Evolutionary conservation across 1,140 invertebrate species (phyloP).

Genomic region (Papilio polyxenes): DNA sequence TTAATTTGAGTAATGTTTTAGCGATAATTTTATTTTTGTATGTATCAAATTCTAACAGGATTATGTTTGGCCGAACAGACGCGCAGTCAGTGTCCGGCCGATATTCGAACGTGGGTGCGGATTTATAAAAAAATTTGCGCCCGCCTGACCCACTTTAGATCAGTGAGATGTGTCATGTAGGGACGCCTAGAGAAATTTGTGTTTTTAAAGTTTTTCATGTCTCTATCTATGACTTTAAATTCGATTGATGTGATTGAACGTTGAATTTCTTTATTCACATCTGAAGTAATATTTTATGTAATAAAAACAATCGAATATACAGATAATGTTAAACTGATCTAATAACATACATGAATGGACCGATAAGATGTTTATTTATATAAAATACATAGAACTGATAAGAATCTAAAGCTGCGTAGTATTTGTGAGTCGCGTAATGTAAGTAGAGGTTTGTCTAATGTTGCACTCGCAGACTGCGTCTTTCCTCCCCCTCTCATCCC

Average conservation of each 20-base stretch:
- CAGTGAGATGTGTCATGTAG: not conserved
- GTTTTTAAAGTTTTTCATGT: not conserved
- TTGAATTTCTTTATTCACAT: no score
- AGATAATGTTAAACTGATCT: not conserved
- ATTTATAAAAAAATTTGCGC: slow-evolving; percentile 5
- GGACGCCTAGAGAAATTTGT: not conserved
- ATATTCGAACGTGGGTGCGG: slow-evolving; percentile 3
- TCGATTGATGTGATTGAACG: no score
- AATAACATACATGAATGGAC: not conserved
- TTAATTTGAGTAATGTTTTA: not conserved
- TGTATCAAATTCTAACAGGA: not conserved
- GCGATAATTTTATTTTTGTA: not conserved
- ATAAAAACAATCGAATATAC: no score
- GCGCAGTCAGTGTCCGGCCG: not conserved
- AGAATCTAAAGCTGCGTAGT: not conserved
- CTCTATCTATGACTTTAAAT: not conserved
- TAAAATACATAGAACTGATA: not conserved
- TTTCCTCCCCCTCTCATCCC: not conserved
- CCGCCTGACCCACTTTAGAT: slow-evolving; percentile 12
- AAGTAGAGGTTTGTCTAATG: not conserved
- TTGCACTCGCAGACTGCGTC: slow-evolving; percentile 3
- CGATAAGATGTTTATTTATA: not conserved
- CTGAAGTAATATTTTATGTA: no score
- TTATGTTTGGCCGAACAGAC: not conserved
- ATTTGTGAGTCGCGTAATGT: not conserved